These are phyloP conservation scores for Probaryconus sp. DNA, from an alignment of 1,140 invertebrate species.

Conservation along the genomic window DNA sequence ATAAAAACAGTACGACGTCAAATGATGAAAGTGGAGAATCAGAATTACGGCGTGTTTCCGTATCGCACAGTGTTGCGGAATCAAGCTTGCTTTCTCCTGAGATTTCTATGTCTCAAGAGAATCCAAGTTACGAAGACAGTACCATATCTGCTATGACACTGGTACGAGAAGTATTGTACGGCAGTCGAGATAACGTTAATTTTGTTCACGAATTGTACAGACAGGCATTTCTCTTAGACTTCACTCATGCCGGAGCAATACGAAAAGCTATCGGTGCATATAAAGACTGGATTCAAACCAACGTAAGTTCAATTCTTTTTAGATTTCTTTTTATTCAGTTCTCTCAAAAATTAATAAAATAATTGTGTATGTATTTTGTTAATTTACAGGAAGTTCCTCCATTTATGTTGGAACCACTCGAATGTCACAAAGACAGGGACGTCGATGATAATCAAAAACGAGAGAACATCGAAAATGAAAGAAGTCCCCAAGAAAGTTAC, in stretches of 20 bases:
- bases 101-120: slow-evolving; percentile 64
- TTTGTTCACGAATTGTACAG: slow-evolving; percentile 96
- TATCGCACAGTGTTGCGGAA: slow-evolving; percentile 70
- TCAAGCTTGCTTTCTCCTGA: slow-evolving; percentile 71
- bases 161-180: slow-evolving; percentile 92
- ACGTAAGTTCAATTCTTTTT: slow-evolving; percentile 79
- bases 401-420: slow-evolving; percentile 90
- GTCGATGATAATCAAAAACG: slow-evolving; percentile 66
- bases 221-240: slow-evolving; percentile 94
- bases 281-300: slow-evolving; percentile 97
- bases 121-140: slow-evolving; percentile 70
- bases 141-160: slow-evolving; percentile 78
- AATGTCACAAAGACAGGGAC: slow-evolving; percentile 77
- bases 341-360: slow-evolving; percentile 3
- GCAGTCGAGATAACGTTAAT: slow-evolving; percentile 94
- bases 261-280: slow-evolving; percentile 95
- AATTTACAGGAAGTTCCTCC: slow-evolving; percentile 85
- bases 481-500: slow-evolving; percentile 77
- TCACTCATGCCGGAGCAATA: slow-evolving; percentile 91
- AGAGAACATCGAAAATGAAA: slow-evolving; percentile 68
- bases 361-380: too few species aligned
- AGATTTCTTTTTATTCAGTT: too few species aligned
- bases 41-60: slow-evolving; percentile 72
- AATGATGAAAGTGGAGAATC: slow-evolving; percentile 71
- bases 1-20: slow-evolving; percentile 63